Base-by-base conservation (phyloP, 2,797 vertebrate genomes). In the Glyptemys insculpta region DNA sequence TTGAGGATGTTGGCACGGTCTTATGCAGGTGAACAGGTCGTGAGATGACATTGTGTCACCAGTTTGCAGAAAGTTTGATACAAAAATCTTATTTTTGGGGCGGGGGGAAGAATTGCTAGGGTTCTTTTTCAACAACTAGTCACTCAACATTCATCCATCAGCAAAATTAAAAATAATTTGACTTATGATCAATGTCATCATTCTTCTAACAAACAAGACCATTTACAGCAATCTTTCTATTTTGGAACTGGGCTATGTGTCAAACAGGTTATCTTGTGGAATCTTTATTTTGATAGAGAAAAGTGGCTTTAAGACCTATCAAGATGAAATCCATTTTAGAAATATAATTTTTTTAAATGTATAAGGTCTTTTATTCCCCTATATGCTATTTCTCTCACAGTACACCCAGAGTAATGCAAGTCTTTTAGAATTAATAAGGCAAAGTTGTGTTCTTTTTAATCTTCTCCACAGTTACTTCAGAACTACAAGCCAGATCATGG, bases 111-210 rank as follows among this genome's bases (percentile, higher is more conserved):
- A 18, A 65, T 65, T 65, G 15, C 12, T 29, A 87, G 19, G 14
- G 3, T 1, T 84, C 53, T 87, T 94, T 88, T 89, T 72, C 68
- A 72, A 41, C 68, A 72, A 72, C 9, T 12, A 72, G 10, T 41
- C 68, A 37, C 19, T 25, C 81, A 92, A 50, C 27, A 84, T 83
- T 88, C 44, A 56, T 59, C 54, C 59, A 79, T 86, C 85, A 91
- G 44, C 87, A 91, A 96, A 91, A 96, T 88, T 91, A 83, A 94
- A 94, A 79, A 34, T 85, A 88, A 94, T 86, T 52, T 68, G 54
- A 81, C 14, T 34, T 4, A 85, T 87, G 68, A 86, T 79, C 29
- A 44, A 56, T 92, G 54, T n/a, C 2, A 79, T 85, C 90, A 15
- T 47, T 52, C 10, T 91, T 89, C 37, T 85, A 62, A 15, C 34